Evolutionary conservation across 2,888 invertebrate species (phyloP).

Genomic region (Xestia xanthographa): DNA sequence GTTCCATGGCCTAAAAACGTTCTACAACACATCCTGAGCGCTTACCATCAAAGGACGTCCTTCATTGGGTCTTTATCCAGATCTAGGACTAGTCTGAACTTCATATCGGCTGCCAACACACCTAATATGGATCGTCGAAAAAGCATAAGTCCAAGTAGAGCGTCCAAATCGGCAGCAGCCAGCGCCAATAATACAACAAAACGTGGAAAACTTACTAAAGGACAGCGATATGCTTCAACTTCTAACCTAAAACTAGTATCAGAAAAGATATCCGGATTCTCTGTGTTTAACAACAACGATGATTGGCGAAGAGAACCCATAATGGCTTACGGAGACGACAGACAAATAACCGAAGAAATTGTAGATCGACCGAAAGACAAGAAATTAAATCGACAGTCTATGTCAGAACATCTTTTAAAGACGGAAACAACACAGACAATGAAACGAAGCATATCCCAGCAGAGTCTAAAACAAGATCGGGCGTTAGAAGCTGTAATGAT

Average conservation of each 20-base stretch:
- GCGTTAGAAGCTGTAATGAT: slow-evolving; percentile 86
- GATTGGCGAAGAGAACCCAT: slow-evolving; percentile 80
- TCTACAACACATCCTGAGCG: slow-evolving; percentile 82
- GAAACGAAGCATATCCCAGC: slow-evolving; percentile 83
- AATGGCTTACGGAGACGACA: slow-evolving; percentile 82
- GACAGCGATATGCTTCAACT: slow-evolving; percentile 82
- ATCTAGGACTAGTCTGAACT: slow-evolving; percentile 90
- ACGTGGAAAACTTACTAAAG: slow-evolving; percentile 79
- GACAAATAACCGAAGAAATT: slow-evolving; percentile 72
- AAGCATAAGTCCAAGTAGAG: slow-evolving; percentile 80
- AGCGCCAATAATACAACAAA: slow-evolving; percentile 78
- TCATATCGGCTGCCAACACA: slow-evolving; percentile 79
- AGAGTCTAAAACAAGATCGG: slow-evolving; percentile 84
- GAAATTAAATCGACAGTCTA: slow-evolving; percentile 79
- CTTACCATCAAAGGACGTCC: slow-evolving; percentile 83
- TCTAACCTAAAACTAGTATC: slow-evolving; percentile 85
- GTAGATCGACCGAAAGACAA: slow-evolving; percentile 65
- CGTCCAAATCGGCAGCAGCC: slow-evolving; percentile 77
- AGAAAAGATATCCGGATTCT: slow-evolving; percentile 86
- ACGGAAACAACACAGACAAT: slow-evolving; percentile 64
- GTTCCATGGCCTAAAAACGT: slow-evolving; percentile 87
- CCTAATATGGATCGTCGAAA: slow-evolving; percentile 80
- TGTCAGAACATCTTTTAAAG: slow-evolving; percentile 80
- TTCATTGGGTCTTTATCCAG: slow-evolving; percentile 90
- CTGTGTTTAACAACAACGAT: slow-evolving; percentile 81